These are phyloP conservation scores for Watsonalla binaria DNA, from an alignment of 2,888 invertebrate genomes.

Conservation along the genomic window DNA sequence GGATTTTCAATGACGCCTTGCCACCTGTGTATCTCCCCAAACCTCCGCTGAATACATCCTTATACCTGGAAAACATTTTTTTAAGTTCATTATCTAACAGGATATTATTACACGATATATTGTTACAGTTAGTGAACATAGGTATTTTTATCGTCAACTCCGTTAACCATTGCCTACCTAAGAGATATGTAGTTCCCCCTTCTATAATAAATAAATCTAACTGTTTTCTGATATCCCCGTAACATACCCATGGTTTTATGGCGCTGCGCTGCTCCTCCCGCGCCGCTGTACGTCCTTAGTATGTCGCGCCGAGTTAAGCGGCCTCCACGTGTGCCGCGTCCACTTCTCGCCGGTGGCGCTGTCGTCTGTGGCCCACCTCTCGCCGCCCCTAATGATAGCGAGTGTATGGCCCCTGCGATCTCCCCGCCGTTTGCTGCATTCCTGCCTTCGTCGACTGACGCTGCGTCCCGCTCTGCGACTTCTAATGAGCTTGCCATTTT, in stretches of 20 bases:
- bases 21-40: slow-evolving; percentile 15
- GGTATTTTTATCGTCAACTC: slow-evolving; percentile 9
- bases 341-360: too few relatives aligned
- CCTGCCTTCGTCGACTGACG: slow-evolving; percentile 1
- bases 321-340: too few relatives aligned
- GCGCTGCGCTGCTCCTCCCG: too few relatives aligned
- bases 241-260: slow-evolving; percentile 8
- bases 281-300: too few relatives aligned
- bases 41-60: slow-evolving; percentile 8
- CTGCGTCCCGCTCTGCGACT: slow-evolving; percentile 13
- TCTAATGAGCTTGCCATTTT: slow-evolving; percentile 11
- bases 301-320: too few relatives aligned
- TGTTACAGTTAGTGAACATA: background rate
- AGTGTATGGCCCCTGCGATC: background rate
- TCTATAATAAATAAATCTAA: slow-evolving; percentile 12
- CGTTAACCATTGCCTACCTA: slow-evolving; percentile 15
- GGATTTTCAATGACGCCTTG: slow-evolving; percentile 11
- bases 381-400: too few relatives aligned
- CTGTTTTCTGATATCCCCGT: background rate
- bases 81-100: too few relatives aligned
- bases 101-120: too few relatives aligned
- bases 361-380: too few relatives aligned
- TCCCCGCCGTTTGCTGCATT: background rate
- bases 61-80: slow-evolving; percentile 5
- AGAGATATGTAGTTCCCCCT: slow-evolving; percentile 10